Evolutionary conservation across 2,113 vertebrate genomes (phyloP).

Genomic region (Excalfactoria chinensis): DNA sequence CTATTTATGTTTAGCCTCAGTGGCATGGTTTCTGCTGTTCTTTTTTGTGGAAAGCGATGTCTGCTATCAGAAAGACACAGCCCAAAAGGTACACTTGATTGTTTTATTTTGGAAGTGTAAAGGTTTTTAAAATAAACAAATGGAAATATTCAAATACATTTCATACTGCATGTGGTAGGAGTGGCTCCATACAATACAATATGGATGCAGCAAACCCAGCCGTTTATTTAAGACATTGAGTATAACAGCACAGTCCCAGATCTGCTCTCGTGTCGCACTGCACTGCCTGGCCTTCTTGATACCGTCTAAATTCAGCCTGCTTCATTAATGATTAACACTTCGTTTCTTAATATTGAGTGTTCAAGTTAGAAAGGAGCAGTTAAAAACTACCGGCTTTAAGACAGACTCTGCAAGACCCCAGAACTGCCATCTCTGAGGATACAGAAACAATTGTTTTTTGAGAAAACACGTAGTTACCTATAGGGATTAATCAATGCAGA

Average conservation of each 20-base stretch:
- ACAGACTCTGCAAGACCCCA: constrained; percentile 20
- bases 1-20: background rate
- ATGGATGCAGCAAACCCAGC: constrained; percentile 31
- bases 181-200: constrained; percentile 25
- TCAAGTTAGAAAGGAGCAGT: background rate
- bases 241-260: background rate
- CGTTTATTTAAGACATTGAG: constrained; percentile 25
- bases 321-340: constrained; percentile 13
- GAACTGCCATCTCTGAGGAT: constrained; percentile 22
- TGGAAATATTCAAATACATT: constrained; percentile 26
- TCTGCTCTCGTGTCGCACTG: background rate
- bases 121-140: constrained; percentile 16
- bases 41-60: background rate
- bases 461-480: constrained; percentile 19
- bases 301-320: background rate
- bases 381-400: constrained; percentile 27
- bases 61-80: constrained; percentile 1
- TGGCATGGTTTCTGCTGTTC: background rate
- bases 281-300: background rate
- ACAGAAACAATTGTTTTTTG: constrained; percentile 21
- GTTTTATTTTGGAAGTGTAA: constrained; percentile 39
- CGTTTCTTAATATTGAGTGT: constrained; percentile 19
- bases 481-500: constrained; percentile 41
- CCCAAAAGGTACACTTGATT: constrained; percentile 11
- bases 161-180: constrained; percentile 29